These are phyloP conservation scores for Thalassarche chlororhynchos DNA, from an alignment of 2,113 vertebrate species.

Conservation along the genomic window DNA sequence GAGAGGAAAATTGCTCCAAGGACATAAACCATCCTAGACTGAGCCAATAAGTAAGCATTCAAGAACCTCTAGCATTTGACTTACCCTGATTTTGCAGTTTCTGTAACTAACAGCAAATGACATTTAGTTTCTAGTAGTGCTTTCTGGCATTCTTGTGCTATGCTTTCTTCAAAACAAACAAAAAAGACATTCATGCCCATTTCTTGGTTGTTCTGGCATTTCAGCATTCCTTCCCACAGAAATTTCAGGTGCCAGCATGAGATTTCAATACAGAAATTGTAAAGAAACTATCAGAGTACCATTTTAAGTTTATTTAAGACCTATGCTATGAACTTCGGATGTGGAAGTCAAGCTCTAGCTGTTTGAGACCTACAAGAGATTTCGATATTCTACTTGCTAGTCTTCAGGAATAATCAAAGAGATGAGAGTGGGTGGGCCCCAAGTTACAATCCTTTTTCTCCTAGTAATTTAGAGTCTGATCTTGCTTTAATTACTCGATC, in stretches of 20 bases:
- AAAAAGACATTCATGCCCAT: neutral
- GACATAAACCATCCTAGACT: neutral
- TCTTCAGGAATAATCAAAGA: neutral
- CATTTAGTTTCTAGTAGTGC: neutral
- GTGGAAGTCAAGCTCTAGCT: neutral
- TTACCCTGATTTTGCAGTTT: neutral
- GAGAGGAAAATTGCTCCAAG: neutral
- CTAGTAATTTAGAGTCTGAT: neutral
- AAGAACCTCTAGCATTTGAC: neutral
- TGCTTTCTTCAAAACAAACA: neutral
- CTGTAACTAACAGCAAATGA: neutral
- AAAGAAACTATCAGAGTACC: neutral
- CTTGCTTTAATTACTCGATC: neutral
- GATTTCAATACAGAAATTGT: neutral
- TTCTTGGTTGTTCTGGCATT: neutral
- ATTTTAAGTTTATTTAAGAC: neutral
- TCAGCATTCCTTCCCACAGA: neutral
- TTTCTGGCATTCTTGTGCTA: neutral
- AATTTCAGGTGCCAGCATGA: neutral
- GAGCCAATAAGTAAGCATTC: neutral
- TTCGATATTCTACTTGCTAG: neutral
- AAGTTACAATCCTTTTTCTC: neutral
- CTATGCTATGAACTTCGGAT: neutral
- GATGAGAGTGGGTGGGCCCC: neutral
- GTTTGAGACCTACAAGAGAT: neutral